Evolutionary conservation across 2,888 invertebrate genomes (phyloP).

Genomic region (Tenodera sinensis): DNA sequence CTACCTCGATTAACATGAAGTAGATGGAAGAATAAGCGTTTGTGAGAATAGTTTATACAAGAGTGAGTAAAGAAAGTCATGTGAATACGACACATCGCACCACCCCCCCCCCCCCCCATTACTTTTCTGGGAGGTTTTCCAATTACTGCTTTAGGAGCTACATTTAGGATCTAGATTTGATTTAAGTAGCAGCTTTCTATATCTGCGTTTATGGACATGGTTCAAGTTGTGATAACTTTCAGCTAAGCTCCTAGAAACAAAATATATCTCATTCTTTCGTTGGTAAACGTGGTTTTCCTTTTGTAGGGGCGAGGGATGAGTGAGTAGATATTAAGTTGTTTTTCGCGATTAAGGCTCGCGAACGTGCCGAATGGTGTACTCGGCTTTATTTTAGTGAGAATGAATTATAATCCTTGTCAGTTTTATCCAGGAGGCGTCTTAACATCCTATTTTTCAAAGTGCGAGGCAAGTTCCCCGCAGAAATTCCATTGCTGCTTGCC

Average conservation of each 20-base stretch:
- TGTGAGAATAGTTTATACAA: too few species aligned
- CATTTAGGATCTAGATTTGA: too few species aligned
- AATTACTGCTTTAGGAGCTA: too few species aligned
- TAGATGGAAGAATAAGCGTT: too few species aligned
- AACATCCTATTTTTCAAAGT: not conserved
- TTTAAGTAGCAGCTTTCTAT: too few species aligned
- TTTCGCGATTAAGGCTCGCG: not conserved
- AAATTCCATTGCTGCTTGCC: not conserved
- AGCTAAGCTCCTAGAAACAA: not conserved
- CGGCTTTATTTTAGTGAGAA: not conserved
- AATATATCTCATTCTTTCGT: not conserved
- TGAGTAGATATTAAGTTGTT: not conserved
- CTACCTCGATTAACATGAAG: too few species aligned
- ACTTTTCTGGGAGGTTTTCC: too few species aligned
- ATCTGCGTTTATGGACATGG: not conserved
- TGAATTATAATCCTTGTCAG: not conserved
- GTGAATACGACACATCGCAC: too few species aligned
- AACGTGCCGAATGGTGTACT: not conserved
- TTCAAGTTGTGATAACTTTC: too few species aligned
- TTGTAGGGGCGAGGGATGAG: not conserved
- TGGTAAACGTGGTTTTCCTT: not conserved
- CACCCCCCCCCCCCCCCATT: too few species aligned
- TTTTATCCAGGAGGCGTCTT: not conserved
- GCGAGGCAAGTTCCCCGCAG: not conserved
- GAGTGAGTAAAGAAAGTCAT: too few species aligned